Conservation (phyloP, 2,888 invertebrate genomes). For the Callosobruchus maculatus region DNA sequence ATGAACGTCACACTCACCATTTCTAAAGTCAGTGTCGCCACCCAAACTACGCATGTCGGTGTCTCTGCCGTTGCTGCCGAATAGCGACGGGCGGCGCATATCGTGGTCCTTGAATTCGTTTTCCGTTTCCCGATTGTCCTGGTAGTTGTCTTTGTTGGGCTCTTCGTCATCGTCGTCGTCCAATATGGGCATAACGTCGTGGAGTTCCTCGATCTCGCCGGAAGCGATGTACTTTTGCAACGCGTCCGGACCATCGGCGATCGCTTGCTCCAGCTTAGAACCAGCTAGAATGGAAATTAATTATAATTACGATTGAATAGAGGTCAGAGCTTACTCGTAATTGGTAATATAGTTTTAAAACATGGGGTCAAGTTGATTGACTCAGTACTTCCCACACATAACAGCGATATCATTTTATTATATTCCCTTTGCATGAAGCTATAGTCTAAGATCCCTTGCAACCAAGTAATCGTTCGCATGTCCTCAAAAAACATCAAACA, state of each 20-base stretch:
- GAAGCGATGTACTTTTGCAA: constrained; percentile 74
- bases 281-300: constrained; percentile 52
- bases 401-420: too few relatives aligned
- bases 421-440: too few relatives aligned
- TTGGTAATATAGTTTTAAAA: too few relatives aligned
- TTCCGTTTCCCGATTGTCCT: constrained; percentile 14
- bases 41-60: constrained; percentile 20
- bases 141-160: constrained; percentile 47
- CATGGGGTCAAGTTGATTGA: too few relatives aligned
- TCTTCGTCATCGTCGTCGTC: constrained; percentile 59
- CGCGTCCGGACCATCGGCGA: constrained; percentile 72
- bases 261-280: constrained; percentile 71
- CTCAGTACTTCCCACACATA: too few relatives aligned
- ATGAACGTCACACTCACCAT: constrained; percentile 6
- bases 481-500: too few relatives aligned
- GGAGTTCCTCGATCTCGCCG: constrained; percentile 76
- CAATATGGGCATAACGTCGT: constrained; percentile 70
- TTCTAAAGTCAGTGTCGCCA: constrained; percentile 32
- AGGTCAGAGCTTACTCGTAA: too few relatives aligned
- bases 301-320: too few relatives aligned
- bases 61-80: constrained; percentile 23
- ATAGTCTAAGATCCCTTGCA: too few relatives aligned
- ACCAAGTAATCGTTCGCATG: too few relatives aligned
- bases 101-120: constrained; percentile 37
- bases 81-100: constrained; percentile 26